Conservation (phyloP, 2,797 vertebrate species). For the Denticeps clupeoides region DNA sequence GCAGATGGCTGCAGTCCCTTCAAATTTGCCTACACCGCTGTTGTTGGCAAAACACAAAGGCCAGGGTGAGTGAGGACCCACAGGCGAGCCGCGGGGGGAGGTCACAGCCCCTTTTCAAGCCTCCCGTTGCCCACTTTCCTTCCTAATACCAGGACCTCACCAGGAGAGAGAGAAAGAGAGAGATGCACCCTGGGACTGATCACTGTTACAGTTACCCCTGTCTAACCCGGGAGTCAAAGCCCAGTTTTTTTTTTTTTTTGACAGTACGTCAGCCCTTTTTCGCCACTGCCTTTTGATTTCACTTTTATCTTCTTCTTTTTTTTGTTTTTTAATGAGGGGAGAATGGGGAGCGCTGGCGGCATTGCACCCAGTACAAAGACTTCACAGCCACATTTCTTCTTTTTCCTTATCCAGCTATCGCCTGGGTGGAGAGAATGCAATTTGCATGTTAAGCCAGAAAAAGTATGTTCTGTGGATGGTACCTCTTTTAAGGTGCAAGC, state of each 20-base stretch:
- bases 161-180: no score
- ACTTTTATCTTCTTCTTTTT: background rate
- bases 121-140: background rate
- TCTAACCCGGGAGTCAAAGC: no score
- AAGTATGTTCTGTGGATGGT: background rate
- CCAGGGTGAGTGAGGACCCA: background rate
- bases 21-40: slow-evolving; percentile 10
- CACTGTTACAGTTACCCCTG: no score
- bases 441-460: slow-evolving; percentile 10
- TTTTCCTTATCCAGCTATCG: background rate
- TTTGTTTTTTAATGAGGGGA: background rate
- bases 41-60: slow-evolving; percentile 16
- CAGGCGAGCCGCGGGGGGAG: background rate
- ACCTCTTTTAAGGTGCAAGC: background rate
- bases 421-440: background rate
- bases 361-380: background rate
- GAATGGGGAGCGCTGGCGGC: background rate
- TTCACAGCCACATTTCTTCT: background rate
- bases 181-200: slow-evolving; percentile 17
- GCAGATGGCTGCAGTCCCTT: slow-evolving; percentile 10
- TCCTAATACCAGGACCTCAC: background rate
- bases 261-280: background rate
- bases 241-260: no score
- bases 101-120: background rate
- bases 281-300: background rate